phyloP scores from a whole-genome alignment of 2,888 invertebrate genomes.

The Mellilla xanthometata region DNA sequence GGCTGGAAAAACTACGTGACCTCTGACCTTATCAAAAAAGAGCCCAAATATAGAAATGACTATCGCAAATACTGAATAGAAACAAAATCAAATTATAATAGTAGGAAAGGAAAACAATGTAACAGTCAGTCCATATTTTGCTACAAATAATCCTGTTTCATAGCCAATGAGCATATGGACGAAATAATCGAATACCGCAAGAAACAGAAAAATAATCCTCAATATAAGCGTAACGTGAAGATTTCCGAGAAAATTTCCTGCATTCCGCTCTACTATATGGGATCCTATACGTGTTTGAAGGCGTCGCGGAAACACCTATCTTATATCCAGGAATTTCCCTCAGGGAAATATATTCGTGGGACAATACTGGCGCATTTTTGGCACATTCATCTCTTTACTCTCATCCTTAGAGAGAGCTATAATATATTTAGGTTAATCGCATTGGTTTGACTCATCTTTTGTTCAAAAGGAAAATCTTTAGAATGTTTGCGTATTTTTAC shows the following conservation, averaged over 20 bases:
- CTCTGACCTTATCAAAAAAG: not conserved
- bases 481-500: too few species aligned
- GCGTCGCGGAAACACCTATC: conserved; percentile 48
- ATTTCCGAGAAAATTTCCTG: conserved; percentile 60
- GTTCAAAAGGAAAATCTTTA: conserved; percentile 22
- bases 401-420: conserved; percentile 12
- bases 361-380: conserved; percentile 26
- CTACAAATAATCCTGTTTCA: conserved; percentile 13
- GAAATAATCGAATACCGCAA: conserved; percentile 38
- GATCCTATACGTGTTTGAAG: conserved; percentile 29
- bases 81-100: too few species aligned
- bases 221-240: conserved; percentile 45
- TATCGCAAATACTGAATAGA: too few species aligned
- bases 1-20: not conserved
- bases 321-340: conserved; percentile 46
- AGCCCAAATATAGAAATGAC: too few species aligned
- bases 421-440: conserved; percentile 25
- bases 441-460: conserved; percentile 23
- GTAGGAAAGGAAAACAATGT: not conserved
- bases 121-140: not conserved
- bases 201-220: conserved; percentile 33
- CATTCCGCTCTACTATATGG: conserved; percentile 40
- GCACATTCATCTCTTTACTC: conserved; percentile 23
- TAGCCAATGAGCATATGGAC: conserved; percentile 22
- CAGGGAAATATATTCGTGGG: conserved; percentile 34